Evolutionary conservation across 2,113 vertebrate genomes (phyloP), one percentile per base, ranked within the genome.

Genomic region (Podilymbus podiceps): DNA sequence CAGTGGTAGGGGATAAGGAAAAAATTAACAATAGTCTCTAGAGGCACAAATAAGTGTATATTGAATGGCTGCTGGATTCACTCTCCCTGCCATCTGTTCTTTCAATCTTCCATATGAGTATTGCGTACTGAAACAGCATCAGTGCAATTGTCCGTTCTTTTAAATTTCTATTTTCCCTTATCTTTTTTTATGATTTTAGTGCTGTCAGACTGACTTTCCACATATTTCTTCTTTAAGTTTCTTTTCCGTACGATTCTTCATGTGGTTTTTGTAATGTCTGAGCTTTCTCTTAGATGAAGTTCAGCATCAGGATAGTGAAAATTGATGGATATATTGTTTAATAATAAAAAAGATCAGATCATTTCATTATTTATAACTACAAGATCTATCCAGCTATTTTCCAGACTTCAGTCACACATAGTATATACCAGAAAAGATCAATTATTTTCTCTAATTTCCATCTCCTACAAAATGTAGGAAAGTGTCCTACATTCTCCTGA

Each of bases 81-180:
- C 88, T 92, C 64, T 90, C 40, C 13, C 25, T 86, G 52, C 55
- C 79, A 86, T 93, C 90, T 95, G 79, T 80, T 95, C 76, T 90
- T 94, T 90, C 72, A 84, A 12, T 90, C 68, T 93, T 84, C 72
- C 9, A 3, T 77, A 23, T 55, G 42, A 96, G 8, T 88, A 80
- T 83, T 33, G 42, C 72, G 60, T 55, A 59, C 22, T 74, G 31
- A 63, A 83, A 88, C 31, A 86, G 8, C 72, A 92, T 30, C 50
- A n/a, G 3, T 56, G 33, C 30, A 72, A 52, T 67, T 81, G 47
- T 90, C 79, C 59, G 31, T 62, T 71, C 44, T 92, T 94, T 72
- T 16, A 56, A 85, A 88, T 67, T 88, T 76, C 66, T 38, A 3
- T 84, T 94, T 92, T 90, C 21, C 33, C 24, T 64, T 85, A 56